Evolutionary conservation across 2,797 vertebrate species (phyloP), one percentile per base, ranked within the genome.

Genomic region (Australoheros facetus): DNA sequence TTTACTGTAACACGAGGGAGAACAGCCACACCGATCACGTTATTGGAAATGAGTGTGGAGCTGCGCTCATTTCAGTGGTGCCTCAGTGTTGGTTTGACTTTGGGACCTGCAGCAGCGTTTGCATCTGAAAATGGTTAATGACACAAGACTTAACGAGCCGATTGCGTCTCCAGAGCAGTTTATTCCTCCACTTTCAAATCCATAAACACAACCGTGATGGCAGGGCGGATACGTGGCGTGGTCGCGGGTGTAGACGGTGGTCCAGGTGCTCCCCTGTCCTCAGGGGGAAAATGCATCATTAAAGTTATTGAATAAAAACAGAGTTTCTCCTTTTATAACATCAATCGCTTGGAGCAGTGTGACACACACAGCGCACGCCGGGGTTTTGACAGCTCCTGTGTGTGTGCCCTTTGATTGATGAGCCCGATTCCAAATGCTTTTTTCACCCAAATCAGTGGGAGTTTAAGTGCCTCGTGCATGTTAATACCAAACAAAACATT

Each of bases 401-500:
- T 92, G 91, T 89, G 88, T 83, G 87, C 80, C 78, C 75, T 91
- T 90, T 96, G 95, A 96, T 95, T 95, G 95, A 96, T 96, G 95
- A 94, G 90, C 90, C 81, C 86, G 81, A 89, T 93, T 93, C 94
- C 89, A 94, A 95, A 96, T 94, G 94, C 37, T 95, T 95, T 95
- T 94, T 92, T 92, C 85, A 90, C 93, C 91, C 92, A 93, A 91
- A 94, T 94, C 95, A 96, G 95, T 95, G 94, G 95, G 95, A 95
- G 95, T 94, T 94, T 90, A 94, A 95, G 91, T 94, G 94, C 91
- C 84, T 91, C 3, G 79, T 88, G 93, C 92, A 95, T 95, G 91
- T 94, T 95, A 96, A 96, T 96, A 95, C 91, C 90, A 93, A 94
- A 95, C 92, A 94, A 91, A 94, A 95, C 94, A 95, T 95, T 94